Evolutionary conservation across 2,888 invertebrate genomes (phyloP).

Genomic region (Zhuqinia jingwanae): DNA sequence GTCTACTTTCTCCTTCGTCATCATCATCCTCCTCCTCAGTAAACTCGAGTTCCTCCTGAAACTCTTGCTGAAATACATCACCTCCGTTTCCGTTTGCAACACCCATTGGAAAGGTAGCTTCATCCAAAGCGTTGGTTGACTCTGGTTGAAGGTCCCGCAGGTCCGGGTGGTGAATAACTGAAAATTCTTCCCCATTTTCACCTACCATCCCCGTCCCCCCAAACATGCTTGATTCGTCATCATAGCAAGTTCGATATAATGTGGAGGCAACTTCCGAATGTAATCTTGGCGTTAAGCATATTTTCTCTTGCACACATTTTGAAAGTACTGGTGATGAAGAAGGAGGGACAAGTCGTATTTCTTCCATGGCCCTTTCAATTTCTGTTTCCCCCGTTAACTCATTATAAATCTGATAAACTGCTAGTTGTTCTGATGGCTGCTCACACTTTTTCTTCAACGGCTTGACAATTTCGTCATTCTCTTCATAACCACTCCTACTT

Average conservation of each 20-base stretch:
- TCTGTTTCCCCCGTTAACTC: constrained; percentile 11
- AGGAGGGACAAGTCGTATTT: too few relatives aligned
- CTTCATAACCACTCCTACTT: background rate
- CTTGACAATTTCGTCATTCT: constrained; percentile 6
- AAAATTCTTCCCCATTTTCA: background rate
- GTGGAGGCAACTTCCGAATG: background rate
- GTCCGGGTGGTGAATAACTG: constrained; percentile 1
- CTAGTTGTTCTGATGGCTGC: too few relatives aligned
- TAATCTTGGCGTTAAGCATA: too few relatives aligned
- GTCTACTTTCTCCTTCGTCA: too few relatives aligned
- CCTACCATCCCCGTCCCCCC: background rate
- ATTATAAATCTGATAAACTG: constrained; percentile 28
- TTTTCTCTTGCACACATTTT: too few relatives aligned
- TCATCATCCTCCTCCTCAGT: too few relatives aligned
- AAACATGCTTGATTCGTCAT: background rate
- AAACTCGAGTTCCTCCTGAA: too few relatives aligned
- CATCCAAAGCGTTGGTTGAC: background rate
- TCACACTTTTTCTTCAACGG: background rate
- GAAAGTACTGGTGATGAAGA: too few relatives aligned
- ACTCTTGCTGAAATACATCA: too few relatives aligned
- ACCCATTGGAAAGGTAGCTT: background rate
- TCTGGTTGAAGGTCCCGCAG: background rate
- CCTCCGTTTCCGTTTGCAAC: background rate
- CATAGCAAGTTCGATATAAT: background rate
- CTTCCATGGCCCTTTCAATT: background rate